phyloP scores from a whole-genome alignment of 2,888 invertebrate genomes.

The Elegia similella region DNA sequence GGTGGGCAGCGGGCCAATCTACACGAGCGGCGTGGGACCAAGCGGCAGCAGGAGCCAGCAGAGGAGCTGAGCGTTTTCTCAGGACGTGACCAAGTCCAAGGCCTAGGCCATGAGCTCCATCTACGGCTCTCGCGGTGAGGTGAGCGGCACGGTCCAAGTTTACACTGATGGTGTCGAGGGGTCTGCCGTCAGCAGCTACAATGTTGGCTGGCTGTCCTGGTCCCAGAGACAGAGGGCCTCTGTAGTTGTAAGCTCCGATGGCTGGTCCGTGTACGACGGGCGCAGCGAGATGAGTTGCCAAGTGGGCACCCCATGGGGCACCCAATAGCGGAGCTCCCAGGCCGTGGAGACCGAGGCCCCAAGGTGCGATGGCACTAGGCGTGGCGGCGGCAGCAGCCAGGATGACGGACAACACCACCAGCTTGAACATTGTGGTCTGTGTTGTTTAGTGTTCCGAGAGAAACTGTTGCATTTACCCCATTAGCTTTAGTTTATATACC shows the following conservation, averaged over 20 bases:
- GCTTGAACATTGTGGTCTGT: constrained; percentile 80
- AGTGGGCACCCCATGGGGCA: constrained; percentile 36
- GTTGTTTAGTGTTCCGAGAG: constrained; percentile 61
- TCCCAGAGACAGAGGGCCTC: constrained; percentile 68
- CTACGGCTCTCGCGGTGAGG: constrained; percentile 61
- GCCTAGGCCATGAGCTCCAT: constrained; percentile 41
- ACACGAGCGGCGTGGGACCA: constrained; percentile 49
- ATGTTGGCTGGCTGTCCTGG: constrained; percentile 73
- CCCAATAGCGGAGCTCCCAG: constrained; percentile 31
- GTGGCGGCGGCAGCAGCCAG: constrained; percentile 80
- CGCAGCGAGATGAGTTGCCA: constrained; percentile 41
- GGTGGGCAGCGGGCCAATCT: constrained; percentile 41
- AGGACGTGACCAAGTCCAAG: constrained; percentile 36
- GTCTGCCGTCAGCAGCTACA: constrained; percentile 69
- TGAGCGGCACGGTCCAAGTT: constrained; percentile 71
- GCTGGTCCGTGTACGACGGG: constrained; percentile 46
- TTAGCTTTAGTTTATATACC: constrained; percentile 63
- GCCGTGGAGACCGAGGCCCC: constrained; percentile 27
- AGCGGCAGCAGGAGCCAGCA: constrained; percentile 44
- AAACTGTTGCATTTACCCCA: constrained; percentile 59
- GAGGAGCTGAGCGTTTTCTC: constrained; percentile 63
- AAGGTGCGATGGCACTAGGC: constrained; percentile 47
- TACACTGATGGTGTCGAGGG: constrained; percentile 71
- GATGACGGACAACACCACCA: constrained; percentile 84
- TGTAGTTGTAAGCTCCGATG: constrained; percentile 63